Percentiles rank a stretch among this genome's conserved stretches.
These are phyloP conservation scores for Cataglyphis livida DNA, from an alignment of 2,888 invertebrate species.

Conservation along the genomic window DNA sequence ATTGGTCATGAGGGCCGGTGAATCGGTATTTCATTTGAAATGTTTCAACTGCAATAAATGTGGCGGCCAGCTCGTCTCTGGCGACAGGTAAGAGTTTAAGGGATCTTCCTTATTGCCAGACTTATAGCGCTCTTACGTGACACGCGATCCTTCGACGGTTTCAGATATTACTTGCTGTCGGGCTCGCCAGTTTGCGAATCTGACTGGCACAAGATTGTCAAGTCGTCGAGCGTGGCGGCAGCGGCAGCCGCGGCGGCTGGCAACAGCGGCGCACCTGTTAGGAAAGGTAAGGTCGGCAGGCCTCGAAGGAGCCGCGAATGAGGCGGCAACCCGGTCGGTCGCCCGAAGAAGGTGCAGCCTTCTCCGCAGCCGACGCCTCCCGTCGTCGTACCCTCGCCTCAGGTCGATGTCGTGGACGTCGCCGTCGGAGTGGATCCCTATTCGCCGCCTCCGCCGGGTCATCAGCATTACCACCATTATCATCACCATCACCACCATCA, in stretches of 20 bases:
- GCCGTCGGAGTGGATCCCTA: constrained; percentile 80
- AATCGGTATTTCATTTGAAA: constrained; percentile 96
- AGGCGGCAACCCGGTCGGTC: constrained; percentile 87
- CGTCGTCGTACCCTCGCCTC: constrained; percentile 71
- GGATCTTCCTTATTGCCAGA: no score
- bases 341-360: constrained; percentile 85
- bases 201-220: constrained; percentile 97
- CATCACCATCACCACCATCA: constrained; percentile 80
- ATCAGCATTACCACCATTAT: constrained; percentile 82
- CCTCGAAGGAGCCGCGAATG: constrained; percentile 96
- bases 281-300: constrained; percentile 96
- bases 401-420: constrained; percentile 76
- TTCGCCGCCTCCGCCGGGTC: constrained; percentile 86
- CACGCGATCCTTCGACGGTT: constrained; percentile 56
- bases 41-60: constrained; percentile 98
- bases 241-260: constrained; percentile 90
- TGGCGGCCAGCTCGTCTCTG: constrained; percentile 94
- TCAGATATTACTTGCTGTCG: constrained; percentile 95
- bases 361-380: constrained; percentile 79
- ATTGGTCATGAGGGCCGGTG: constrained; percentile 95
- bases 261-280: constrained; percentile 88
- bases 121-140: neutral
- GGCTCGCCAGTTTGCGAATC: constrained; percentile 97
- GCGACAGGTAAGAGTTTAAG: constrained; percentile 91
- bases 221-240: constrained; percentile 87